These are phyloP conservation scores for Nestor notabilis DNA, from an alignment of 2,113 vertebrate species.

Conservation along the genomic window DNA sequence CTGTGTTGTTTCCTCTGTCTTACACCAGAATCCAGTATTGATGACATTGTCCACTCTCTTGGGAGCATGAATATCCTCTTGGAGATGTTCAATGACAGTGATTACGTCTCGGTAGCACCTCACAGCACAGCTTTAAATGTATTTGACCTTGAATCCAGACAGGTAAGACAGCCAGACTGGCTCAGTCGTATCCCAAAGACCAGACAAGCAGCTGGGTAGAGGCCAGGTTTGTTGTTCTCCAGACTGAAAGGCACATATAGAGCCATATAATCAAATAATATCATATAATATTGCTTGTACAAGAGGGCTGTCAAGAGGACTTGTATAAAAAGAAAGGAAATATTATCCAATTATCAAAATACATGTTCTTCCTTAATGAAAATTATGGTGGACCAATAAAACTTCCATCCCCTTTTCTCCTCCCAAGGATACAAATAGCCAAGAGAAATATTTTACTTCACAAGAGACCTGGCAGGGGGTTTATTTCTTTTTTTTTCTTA, in stretches of 20 bases:
- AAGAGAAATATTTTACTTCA: background rate
- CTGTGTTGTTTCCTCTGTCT: background rate
- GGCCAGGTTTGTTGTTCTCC: background rate
- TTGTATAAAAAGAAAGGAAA: background rate
- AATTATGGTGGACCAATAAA: background rate
- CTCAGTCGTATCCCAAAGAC: accelerated
- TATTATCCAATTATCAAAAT: background rate
- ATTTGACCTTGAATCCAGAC: conserved; percentile 67
- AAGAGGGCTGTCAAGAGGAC: background rate
- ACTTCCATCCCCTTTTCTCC: background rate
- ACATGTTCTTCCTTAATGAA: background rate
- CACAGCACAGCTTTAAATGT: conserved; percentile 92
- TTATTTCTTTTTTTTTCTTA: background rate
- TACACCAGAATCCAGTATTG: conserved; percentile 79
- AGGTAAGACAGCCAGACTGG: conserved; percentile 71
- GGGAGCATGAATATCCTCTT: conserved; percentile 83
- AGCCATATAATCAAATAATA: background rate
- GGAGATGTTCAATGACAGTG: conserved; percentile 82
- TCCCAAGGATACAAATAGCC: background rate
- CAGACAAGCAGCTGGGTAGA: background rate
- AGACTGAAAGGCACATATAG: background rate
- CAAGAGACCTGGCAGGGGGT: background rate
- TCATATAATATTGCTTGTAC: accelerated
- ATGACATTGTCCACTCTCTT: conserved; percentile 82
- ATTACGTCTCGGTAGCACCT: conserved; percentile 86